Percentiles rank a stretch among this genome's conserved stretches.
Conservation (phyloP, 2,888 invertebrate species). For the Nowickia ferox region DNA sequence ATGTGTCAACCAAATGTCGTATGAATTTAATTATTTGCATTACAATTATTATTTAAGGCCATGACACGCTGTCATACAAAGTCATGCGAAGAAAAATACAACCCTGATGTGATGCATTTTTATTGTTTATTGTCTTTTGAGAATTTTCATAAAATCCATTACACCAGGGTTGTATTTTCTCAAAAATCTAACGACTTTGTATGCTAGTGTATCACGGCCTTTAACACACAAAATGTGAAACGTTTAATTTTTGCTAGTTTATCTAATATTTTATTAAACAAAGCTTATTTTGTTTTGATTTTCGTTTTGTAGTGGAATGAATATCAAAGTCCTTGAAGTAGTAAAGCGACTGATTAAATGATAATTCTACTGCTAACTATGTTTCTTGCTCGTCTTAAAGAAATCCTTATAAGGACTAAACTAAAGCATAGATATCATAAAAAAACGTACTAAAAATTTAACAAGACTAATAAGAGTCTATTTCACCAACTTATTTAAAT, state of each 20-base stretch:
- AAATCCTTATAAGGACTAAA: neutral
- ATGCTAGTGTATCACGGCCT: no score
- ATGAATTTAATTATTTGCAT: conserved; percentile 48
- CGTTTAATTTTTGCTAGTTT: neutral
- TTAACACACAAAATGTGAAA: conserved; percentile 23
- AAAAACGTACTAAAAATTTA: no score
- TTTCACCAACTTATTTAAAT: no score
- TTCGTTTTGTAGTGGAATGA: conserved; percentile 14
- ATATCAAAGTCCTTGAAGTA: conserved; percentile 41
- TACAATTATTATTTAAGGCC: conserved; percentile 45
- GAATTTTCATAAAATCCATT: no score
- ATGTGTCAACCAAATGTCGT: conserved; percentile 24
- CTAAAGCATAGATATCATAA: neutral
- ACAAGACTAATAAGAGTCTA: no score
- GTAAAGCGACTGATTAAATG: conserved; percentile 48
- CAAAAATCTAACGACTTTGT: no score
- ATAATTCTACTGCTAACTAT: neutral
- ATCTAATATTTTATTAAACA: neutral
- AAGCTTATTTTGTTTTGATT: neutral
- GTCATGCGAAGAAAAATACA: no score
- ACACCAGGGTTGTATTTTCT: no score
- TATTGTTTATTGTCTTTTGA: no score
- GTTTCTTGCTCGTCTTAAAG: neutral
- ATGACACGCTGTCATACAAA: no score
- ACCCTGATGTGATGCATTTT: no score